phyloP scores from a whole-genome alignment of 2,113 vertebrate species.

The Phaethornis superciliosus region DNA sequence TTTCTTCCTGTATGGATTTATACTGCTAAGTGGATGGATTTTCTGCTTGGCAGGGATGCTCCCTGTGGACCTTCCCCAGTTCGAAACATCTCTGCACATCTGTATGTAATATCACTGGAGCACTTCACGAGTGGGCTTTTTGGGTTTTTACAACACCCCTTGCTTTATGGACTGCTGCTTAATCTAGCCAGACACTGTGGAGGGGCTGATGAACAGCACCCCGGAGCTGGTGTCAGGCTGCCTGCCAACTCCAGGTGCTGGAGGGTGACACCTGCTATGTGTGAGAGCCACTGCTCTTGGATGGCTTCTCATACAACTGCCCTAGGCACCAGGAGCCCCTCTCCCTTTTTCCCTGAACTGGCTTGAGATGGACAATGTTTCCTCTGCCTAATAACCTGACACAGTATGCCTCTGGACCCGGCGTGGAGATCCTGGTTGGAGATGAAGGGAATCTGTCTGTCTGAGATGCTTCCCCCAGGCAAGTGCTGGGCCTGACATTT shows the following conservation, averaged over 20 bases:
- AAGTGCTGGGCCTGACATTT: slow-evolving; percentile 14
- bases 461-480: not conserved
- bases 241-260: not conserved
- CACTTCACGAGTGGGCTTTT: slow-evolving; percentile 4
- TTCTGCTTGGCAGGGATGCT: slow-evolving; percentile 64
- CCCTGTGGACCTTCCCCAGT: slow-evolving; percentile 30
- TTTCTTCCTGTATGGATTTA: slow-evolving; percentile 71
- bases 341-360: not conserved
- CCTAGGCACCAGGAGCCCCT: not conserved
- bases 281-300: not conserved
- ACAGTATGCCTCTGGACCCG: not conserved
- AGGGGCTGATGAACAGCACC: not conserved
- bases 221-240: accelerated
- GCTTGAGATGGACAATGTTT: not conserved
- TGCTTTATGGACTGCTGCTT: slow-evolving; percentile 13
- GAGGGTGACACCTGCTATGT: not conserved
- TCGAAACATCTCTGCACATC: slow-evolving; percentile 61
- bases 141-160: not conserved
- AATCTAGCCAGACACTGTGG: accelerated
- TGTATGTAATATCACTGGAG: slow-evolving; percentile 44
- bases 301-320: not conserved
- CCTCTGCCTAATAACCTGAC: not conserved
- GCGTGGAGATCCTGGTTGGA: not conserved
- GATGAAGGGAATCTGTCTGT: not conserved
- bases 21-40: slow-evolving; percentile 65